Evolutionary conservation across 2,888 invertebrate species (phyloP), one percentile per base, ranked within the genome.

Genomic region (Acronicta leporina): DNA sequence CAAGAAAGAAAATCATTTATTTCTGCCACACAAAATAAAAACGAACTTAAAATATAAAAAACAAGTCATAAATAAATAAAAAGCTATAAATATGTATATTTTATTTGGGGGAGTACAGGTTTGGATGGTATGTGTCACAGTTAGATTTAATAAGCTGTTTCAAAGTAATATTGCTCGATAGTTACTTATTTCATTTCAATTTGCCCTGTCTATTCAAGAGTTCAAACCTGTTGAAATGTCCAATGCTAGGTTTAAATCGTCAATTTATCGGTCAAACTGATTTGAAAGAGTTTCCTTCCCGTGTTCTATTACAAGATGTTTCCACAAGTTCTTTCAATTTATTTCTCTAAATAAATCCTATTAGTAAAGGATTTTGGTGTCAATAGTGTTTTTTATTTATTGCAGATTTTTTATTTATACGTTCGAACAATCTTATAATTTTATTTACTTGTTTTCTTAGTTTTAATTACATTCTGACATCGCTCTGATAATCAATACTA

Each of bases 221-320:
- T 46, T 41, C 20, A 10, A 48, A 51, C 56, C 62, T 52, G 40
- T 30, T 46, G 38, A 63, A 71, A 71, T 45, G 65, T 61, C 11
- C 20, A 47, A 54, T 52, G 61, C 57, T 63, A 38, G 55, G 65
- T 67, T 58, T 64, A 76, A 79, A 81, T 79, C 72, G 77, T 27
- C 87, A 89, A 89, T 89, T 89, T 89, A 87, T 88, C 89, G 89
- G 88, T 89, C 88, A 87, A 87, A 78, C 42, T 85, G 79, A 82
- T 83, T 61, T 83, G 78, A 88, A 89, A 80, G 83, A 79, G 69
- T 44, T 67, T 63, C 27, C 51, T 45, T 47, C 54, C 30, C 51
- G 46, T 33, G 64, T 68, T 40, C 60, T 33, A 69, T 59, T 71
- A 50, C 20, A 46, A 54, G 13, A 55, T 20, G 56, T 72, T 72